These are phyloP conservation scores for Athene cunicularia DNA, from an alignment of 2,113 vertebrate species.

Conservation along the genomic window DNA sequence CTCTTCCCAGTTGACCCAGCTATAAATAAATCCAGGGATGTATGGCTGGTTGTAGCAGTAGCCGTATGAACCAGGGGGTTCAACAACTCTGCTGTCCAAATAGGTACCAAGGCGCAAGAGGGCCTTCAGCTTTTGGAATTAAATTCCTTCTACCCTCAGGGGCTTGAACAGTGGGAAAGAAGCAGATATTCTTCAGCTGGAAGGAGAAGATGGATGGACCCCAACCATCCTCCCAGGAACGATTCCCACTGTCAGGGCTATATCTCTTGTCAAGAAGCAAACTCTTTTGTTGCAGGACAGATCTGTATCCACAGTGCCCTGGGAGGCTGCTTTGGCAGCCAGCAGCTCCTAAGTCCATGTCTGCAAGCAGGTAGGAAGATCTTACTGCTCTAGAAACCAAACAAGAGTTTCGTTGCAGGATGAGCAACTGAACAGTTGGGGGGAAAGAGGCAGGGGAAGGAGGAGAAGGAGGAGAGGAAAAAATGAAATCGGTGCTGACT, in stretches of 20 bases:
- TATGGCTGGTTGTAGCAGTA: background rate
- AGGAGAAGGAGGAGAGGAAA: background rate
- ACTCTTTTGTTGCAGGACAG: background rate
- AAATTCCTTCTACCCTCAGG: background rate
- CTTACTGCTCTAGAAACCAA: background rate
- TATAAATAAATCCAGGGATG: background rate
- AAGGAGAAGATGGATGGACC: background rate
- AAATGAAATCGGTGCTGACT: background rate
- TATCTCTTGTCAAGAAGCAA: background rate
- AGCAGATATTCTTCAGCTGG: background rate
- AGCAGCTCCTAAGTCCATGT: background rate
- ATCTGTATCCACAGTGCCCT: background rate
- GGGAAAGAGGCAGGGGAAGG: background rate
- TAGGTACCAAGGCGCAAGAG: background rate
- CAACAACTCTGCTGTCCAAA: background rate
- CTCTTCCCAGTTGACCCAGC: background rate
- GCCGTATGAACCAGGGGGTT: background rate
- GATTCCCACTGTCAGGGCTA: background rate
- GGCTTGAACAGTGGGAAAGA: background rate
- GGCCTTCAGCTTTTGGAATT: background rate
- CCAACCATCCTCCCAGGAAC: background rate
- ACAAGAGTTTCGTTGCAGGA: background rate
- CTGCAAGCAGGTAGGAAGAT: background rate
- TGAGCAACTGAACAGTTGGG: background rate
- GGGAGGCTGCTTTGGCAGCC: background rate